These are phyloP conservation scores for Cebus imitator DNA, from an alignment of 2,113 vertebrate genomes.

Conservation along the genomic window DNA sequence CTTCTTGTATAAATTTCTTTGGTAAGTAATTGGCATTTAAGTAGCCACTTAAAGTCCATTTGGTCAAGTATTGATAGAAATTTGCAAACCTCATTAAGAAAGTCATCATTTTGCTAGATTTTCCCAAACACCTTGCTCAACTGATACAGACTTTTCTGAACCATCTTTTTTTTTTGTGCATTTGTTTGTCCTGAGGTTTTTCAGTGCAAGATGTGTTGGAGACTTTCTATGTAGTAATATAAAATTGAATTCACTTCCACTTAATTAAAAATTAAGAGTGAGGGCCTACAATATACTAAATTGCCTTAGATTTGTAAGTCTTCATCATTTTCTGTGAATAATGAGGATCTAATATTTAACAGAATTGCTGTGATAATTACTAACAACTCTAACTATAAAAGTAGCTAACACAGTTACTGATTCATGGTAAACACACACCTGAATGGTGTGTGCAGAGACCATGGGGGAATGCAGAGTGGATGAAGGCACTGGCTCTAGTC, in stretches of 20 bases:
- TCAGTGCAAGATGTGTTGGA: neutral
- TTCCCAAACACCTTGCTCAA: neutral
- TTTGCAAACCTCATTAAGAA: slow-evolving; percentile 9
- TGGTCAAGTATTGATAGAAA: slow-evolving; percentile 14
- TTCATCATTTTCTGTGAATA: neutral
- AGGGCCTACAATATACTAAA: neutral
- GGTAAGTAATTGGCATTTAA: slow-evolving; percentile 47
- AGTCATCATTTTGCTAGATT: slow-evolving; percentile 10
- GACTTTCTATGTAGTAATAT: neutral
- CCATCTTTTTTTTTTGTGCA: neutral
- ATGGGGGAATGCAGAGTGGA: accelerated
- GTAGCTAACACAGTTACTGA: neutral
- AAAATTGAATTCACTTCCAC: neutral
- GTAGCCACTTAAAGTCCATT: neutral
- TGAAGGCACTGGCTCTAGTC: no score
- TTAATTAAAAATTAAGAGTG: neutral
- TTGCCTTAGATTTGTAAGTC: neutral
- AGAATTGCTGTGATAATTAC: neutral
- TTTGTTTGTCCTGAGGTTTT: slow-evolving; percentile 5
- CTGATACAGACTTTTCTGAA: neutral
- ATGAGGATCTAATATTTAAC: neutral
- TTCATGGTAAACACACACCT: neutral
- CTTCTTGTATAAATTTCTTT: neutral
- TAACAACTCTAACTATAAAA: neutral
- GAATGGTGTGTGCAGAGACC: neutral